phyloP scores from a whole-genome alignment of 2,797 vertebrate species.

The Percopsis omiscomaycus region DNA sequence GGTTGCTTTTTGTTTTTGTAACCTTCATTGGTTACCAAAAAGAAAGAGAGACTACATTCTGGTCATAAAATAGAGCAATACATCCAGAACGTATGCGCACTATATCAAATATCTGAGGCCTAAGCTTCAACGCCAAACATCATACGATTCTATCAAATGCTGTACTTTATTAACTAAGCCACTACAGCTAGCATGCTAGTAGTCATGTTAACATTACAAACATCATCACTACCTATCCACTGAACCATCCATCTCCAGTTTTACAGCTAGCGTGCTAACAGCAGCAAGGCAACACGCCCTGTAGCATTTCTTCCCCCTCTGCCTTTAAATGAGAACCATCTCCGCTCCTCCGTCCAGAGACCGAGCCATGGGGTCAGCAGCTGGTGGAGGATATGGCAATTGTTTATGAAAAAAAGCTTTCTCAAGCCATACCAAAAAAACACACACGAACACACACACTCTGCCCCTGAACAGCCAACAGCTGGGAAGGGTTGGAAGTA shows the following conservation, averaged over 20 bases:
- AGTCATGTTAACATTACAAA: constrained; percentile 66
- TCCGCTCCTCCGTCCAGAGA: constrained; percentile 73
- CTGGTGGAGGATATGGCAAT: constrained; percentile 99
- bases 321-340: constrained; percentile 92
- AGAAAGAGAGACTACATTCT: too few relatives aligned
- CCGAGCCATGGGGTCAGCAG: constrained; percentile 92
- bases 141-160: neutral
- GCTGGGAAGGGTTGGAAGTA: constrained; percentile 99
- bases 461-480: constrained; percentile 88
- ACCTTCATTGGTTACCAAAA: too few relatives aligned
- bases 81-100: too few relatives aligned
- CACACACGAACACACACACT: constrained; percentile 77
- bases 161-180: constrained; percentile 1
- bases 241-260: constrained; percentile 65
- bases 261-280: constrained; percentile 80
- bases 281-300: constrained; percentile 76
- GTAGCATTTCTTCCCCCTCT: constrained; percentile 75
- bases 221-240: constrained; percentile 61
- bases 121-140: neutral
- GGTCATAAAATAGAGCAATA: too few relatives aligned
- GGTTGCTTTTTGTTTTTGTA: neutral
- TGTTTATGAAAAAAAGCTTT: constrained; percentile 97
- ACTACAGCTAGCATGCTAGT: constrained; percentile 16
- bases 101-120: neutral
- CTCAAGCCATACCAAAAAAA: constrained; percentile 91